phyloP scores from a whole-genome alignment of 2,888 invertebrate genomes.

The Conomelus anceps region DNA sequence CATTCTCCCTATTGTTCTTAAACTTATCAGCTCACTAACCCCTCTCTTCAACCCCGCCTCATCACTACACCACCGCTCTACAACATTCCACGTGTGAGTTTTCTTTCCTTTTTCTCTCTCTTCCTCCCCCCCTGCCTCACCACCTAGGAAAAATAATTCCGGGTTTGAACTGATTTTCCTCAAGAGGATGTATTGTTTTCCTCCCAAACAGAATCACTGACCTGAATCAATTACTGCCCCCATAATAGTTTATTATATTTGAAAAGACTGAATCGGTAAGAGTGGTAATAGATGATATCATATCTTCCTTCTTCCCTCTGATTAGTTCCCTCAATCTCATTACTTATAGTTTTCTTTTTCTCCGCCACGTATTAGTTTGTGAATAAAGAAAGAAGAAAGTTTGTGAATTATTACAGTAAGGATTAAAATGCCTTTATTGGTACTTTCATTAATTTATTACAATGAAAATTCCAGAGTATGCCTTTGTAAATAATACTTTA shows the following conservation, averaged over 20 bases:
- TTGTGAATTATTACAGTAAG: no score
- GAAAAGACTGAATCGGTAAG: not conserved
- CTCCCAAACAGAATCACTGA: not conserved
- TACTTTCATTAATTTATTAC: no score
- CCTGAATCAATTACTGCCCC: not conserved
- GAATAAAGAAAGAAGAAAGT: no score
- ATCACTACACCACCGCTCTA: not conserved
- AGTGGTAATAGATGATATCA: not conserved
- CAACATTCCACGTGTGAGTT: not conserved
- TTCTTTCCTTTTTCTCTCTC: not conserved
- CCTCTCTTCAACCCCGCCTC: not conserved
- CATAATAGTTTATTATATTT: not conserved
- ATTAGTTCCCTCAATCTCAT: not conserved
- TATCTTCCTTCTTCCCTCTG: not conserved
- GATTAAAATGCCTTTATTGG: no score
- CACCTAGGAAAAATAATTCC: not conserved
- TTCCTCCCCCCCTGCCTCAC: not conserved
- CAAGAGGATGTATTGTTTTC: not conserved
- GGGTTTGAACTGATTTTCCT: not conserved
- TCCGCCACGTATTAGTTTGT: not conserved
- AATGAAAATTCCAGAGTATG: no score
- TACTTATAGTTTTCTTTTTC: no score
- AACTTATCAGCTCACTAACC: not conserved
- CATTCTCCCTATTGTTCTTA: not conserved
- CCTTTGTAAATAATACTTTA: no score